phyloP scores from a whole-genome alignment of 2,113 vertebrate species.

The Actinemys pallida region DNA sequence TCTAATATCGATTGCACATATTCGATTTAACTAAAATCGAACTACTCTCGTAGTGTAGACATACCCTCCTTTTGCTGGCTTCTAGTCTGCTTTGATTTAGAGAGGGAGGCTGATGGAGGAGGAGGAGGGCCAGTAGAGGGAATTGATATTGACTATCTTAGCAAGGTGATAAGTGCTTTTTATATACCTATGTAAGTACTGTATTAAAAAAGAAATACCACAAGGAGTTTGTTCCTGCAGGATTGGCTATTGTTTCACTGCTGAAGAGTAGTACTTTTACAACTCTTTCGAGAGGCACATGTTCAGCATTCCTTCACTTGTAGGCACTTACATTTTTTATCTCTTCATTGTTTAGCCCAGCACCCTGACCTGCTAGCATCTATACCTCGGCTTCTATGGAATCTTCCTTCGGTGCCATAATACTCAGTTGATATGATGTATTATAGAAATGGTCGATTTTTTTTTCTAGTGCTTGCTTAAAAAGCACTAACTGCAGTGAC shows the following conservation, averaged over 20 bases:
- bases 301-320: neutral
- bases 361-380: neutral
- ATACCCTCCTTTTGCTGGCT: neutral
- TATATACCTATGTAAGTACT: too few relatives aligned
- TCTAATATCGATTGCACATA: too few relatives aligned
- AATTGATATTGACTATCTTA: too few relatives aligned
- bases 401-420: neutral
- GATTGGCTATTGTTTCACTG: neutral
- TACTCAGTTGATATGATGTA: neutral
- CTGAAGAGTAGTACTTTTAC: neutral
- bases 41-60: too few relatives aligned
- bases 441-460: neutral
- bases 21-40: too few relatives aligned
- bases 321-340: neutral
- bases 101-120: neutral
- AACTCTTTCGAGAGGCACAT: neutral
- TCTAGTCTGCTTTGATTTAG: neutral
- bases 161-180: too few relatives aligned
- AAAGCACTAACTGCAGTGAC: neutral
- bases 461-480: neutral
- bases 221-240: neutral
- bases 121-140: neutral
- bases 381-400: neutral
- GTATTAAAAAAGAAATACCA: too few relatives aligned
- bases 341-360: too few relatives aligned